Percentiles rank a stretch among this genome's conserved stretches.
Evolutionary conservation across 2,888 invertebrate species (phyloP).

Genomic region (Drosophila planitibia): DNA sequence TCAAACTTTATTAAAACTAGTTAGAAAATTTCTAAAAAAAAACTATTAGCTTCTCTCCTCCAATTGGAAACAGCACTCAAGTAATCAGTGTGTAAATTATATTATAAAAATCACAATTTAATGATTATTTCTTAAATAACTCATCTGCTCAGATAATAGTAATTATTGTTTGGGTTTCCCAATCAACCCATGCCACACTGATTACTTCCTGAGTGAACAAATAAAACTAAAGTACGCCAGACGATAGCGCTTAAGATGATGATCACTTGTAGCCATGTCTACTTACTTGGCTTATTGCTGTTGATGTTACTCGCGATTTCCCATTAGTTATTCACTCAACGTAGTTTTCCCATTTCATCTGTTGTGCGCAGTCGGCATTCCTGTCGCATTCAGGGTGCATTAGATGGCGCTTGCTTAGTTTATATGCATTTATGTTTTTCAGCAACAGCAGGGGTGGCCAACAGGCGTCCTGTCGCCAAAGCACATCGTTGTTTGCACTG

Average conservation of each 20-base stretch:
- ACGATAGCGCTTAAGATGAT: not conserved
- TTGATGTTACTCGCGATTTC: not conserved
- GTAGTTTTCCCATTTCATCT: slow-evolving; percentile 1
- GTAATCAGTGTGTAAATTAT: not conserved
- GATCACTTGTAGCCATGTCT: not conserved
- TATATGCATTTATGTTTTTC: slow-evolving; percentile 5
- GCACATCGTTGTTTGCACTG: slow-evolving; percentile 32
- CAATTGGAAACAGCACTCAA: not conserved
- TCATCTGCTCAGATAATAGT: not conserved
- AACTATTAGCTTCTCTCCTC: not conserved
- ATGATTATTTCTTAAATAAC: not conserved
- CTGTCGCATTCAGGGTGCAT: not conserved
- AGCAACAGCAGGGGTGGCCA: not conserved
- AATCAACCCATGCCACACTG: not conserved
- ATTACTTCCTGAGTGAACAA: not conserved
- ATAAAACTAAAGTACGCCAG: not conserved
- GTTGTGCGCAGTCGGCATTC: not conserved
- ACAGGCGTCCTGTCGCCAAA: slow-evolving; percentile 17
- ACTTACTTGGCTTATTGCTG: slow-evolving; percentile 2
- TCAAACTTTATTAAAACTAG: not conserved
- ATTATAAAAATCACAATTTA: not conserved
- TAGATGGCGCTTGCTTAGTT: slow-evolving; percentile 8
- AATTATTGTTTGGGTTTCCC: not conserved
- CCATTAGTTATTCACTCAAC: slow-evolving; percentile 2
- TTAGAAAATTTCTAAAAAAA: not conserved